These are phyloP conservation scores for Liodrosophila aerea DNA, from an alignment of 2,888 invertebrate genomes.

Conservation along the genomic window DNA sequence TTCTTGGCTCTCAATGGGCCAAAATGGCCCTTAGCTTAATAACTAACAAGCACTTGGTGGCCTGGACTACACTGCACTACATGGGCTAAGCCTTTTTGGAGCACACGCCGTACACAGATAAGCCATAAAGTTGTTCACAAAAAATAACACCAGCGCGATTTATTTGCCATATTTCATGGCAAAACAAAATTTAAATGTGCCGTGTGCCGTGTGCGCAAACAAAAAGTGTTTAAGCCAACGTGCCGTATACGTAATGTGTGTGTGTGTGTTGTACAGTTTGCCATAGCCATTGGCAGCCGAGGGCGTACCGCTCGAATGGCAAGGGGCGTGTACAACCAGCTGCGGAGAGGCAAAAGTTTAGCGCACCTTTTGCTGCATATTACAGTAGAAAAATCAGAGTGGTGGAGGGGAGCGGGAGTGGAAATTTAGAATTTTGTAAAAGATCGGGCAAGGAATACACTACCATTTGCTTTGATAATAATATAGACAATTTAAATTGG, in stretches of 20 bases:
- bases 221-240: constrained; percentile 72
- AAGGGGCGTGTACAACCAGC: constrained; percentile 6
- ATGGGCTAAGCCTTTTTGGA: constrained; percentile 59
- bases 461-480: too few species aligned
- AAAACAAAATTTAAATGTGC: constrained; percentile 73
- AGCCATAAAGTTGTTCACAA: constrained; percentile 65
- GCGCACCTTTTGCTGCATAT: constrained; percentile 61
- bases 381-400: constrained; percentile 30
- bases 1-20: background rate
- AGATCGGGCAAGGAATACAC: too few species aligned
- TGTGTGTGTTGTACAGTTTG: constrained; percentile 56
- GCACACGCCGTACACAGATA: constrained; percentile 66
- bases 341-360: constrained; percentile 49
- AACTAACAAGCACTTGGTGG: constrained; percentile 70
- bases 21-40: constrained; percentile 58
- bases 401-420: too few species aligned
- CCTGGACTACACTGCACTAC: constrained; percentile 4
- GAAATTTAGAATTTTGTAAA: too few species aligned
- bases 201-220: constrained; percentile 70
- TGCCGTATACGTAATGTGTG: constrained; percentile 71
- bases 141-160: constrained; percentile 65
- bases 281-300: constrained; percentile 17
- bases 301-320: background rate
- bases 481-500: too few species aligned
- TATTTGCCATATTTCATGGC: constrained; percentile 74